phyloP scores from a whole-genome alignment of 2,113 vertebrate species.

The Myrmophylax atrothorax region DNA sequence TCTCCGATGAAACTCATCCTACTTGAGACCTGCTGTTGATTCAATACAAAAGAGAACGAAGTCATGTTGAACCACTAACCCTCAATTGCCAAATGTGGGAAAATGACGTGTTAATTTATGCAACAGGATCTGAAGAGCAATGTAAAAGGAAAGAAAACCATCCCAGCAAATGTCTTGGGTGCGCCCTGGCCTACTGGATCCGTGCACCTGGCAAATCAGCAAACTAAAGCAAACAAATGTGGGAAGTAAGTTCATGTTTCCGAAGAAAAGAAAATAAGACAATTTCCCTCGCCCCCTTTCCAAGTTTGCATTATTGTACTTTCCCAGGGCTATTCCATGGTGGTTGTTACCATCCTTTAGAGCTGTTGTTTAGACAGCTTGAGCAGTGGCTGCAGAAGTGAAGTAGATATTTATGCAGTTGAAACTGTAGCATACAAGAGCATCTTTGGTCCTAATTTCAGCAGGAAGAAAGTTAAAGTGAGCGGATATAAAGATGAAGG shows the following conservation, averaged over 20 bases:
- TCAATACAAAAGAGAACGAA: neutral
- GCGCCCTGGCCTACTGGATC: slow-evolving; percentile 47
- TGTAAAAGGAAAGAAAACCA: slow-evolving; percentile 61
- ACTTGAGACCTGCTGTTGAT: neutral
- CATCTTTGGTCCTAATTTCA: slow-evolving; percentile 54
- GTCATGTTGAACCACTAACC: neutral
- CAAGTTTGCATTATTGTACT: slow-evolving; percentile 76
- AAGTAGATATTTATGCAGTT: slow-evolving; percentile 77
- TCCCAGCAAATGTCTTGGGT: slow-evolving; percentile 65
- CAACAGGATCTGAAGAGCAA: slow-evolving; percentile 46
- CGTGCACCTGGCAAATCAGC: slow-evolving; percentile 75
- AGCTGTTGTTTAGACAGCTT: slow-evolving; percentile 91
- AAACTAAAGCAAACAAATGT: slow-evolving; percentile 80
- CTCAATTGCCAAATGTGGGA: slow-evolving; percentile 58
- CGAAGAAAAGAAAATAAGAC: slow-evolving; percentile 81
- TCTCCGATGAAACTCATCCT: neutral
- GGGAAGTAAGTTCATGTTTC: slow-evolving; percentile 82
- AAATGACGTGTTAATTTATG: slow-evolving; percentile 69
- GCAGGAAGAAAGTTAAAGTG: neutral
- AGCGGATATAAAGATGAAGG: neutral
- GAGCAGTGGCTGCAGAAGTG: slow-evolving; percentile 66
- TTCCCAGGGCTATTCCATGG: slow-evolving; percentile 87
- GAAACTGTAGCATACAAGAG: slow-evolving; percentile 48
- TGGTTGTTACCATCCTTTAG: slow-evolving; percentile 78
- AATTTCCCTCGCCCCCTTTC: slow-evolving; percentile 76